phyloP scores from a whole-genome alignment of 2,888 invertebrate genomes.

The Pardosa pseudoannulata region DNA sequence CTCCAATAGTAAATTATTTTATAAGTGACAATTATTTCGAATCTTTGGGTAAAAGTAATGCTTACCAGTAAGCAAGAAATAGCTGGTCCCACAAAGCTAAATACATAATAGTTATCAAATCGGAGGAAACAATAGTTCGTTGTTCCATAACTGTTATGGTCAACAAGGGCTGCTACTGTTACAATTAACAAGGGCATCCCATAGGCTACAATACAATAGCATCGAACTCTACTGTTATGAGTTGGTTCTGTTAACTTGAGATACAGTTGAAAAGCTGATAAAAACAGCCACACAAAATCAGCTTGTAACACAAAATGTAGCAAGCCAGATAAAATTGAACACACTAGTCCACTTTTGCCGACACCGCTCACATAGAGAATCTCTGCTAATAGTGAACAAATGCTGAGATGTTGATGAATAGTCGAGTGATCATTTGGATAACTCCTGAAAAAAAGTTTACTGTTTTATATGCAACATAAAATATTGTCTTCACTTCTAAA shows the following conservation, averaged over 20 bases:
- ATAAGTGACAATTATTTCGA: too few species aligned
- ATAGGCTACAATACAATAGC: constrained; percentile 94
- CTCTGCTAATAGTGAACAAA: constrained; percentile 93
- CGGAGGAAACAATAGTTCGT: constrained; percentile 89
- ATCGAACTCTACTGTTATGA: constrained; percentile 91
- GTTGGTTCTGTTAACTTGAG: constrained; percentile 94
- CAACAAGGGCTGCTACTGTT: constrained; percentile 86
- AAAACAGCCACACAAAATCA: constrained; percentile 96
- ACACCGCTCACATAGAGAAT: constrained; percentile 93
- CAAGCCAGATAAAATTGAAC: constrained; percentile 91
- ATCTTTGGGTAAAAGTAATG: constrained; percentile 74
- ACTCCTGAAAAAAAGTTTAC: constrained; percentile 83
- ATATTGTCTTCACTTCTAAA: too few species aligned
- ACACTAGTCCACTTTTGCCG: constrained; percentile 87
- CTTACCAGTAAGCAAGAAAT: constrained; percentile 89
- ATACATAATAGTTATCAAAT: constrained; percentile 91
- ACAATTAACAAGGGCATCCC: constrained; percentile 89
- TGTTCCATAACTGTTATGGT: constrained; percentile 90
- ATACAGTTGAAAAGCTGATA: constrained; percentile 97
- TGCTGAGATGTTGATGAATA: constrained; percentile 96
- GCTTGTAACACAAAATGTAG: constrained; percentile 88
- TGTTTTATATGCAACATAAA: too few species aligned
- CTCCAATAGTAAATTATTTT: background rate
- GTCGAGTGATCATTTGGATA: constrained; percentile 86
- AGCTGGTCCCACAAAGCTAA: constrained; percentile 94